Percentiles rank a stretch among this genome's conserved stretches.
phyloP scores from a whole-genome alignment of 2,113 vertebrate genomes.

The Chinchilla lanigera region DNA sequence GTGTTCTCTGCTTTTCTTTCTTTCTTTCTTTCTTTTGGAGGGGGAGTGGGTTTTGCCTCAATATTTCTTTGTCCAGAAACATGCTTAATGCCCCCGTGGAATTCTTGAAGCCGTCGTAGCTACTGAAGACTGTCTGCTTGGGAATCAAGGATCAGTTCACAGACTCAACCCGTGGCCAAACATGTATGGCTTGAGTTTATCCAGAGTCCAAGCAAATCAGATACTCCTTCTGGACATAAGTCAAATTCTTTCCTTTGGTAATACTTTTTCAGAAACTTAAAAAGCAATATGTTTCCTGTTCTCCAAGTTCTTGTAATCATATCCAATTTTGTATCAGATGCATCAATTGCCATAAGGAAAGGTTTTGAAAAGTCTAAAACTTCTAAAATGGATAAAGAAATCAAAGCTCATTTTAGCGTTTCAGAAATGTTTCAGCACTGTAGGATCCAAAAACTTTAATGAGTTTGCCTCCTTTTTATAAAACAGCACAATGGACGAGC shows the following conservation, averaged over 20 bases:
- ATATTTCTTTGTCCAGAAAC: conserved; percentile 42
- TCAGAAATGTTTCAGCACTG: conserved; percentile 23
- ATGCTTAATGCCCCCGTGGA: background rate
- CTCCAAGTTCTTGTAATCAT: conserved; percentile 60
- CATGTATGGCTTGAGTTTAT: conserved; percentile 65
- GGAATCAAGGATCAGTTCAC: conserved; percentile 14
- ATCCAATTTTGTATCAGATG: conserved; percentile 60
- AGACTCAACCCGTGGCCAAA: conserved; percentile 67
- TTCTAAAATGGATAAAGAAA: conserved; percentile 66
- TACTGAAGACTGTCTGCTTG: conserved; percentile 1
- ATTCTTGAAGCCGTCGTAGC: background rate
- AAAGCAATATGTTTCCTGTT: conserved; percentile 55
- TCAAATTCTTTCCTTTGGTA: conserved; percentile 74
- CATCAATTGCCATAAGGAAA: conserved; percentile 60
- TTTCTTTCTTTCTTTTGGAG: too few relatives aligned
- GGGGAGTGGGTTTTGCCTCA: background rate
- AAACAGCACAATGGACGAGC: background rate
- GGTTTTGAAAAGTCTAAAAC: conserved; percentile 61
- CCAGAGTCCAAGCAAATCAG: conserved; percentile 78
- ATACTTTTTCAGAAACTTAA: conserved; percentile 69
- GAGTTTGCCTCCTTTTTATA: conserved; percentile 35
- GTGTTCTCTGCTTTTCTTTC: background rate
- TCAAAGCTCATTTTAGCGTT: conserved; percentile 63
- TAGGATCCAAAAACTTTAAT: conserved; percentile 39
- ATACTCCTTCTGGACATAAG: conserved; percentile 72